Percentiles rank a stretch among this genome's conserved stretches.
phyloP scores from a whole-genome alignment of 2,113 vertebrate genomes.

The Apteryx mantelli region DNA sequence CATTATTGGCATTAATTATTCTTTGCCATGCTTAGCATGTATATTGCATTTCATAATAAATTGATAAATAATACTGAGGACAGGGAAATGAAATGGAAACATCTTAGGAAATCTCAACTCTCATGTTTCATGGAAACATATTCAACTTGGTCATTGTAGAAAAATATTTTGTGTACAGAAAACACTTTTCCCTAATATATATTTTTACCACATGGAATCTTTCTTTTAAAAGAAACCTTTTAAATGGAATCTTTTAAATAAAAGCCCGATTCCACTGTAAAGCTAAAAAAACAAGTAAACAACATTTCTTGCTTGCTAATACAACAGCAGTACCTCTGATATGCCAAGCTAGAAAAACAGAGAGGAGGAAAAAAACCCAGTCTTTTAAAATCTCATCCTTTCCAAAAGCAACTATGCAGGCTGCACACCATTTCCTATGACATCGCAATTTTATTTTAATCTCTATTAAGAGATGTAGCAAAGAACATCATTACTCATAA shows the following conservation, averaged over 20 bases:
- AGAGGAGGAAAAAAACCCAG: background rate
- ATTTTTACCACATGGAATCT: background rate
- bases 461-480: background rate
- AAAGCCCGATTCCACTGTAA: background rate
- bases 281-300: background rate
- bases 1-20: background rate
- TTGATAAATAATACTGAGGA: background rate
- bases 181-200: background rate
- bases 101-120: background rate
- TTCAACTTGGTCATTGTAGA: background rate
- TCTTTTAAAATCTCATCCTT: background rate
- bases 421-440: background rate
- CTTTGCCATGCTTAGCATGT: background rate
- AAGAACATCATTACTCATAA: background rate
- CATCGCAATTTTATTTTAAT: background rate
- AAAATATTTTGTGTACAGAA: background rate
- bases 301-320: background rate
- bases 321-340: background rate
- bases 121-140: background rate
- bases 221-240: background rate
- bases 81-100: background rate
- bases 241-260: background rate
- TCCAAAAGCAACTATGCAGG: background rate
- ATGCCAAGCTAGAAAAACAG: background rate
- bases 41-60: background rate